phyloP scores from a whole-genome alignment of 2,113 vertebrate genomes.

The Cryptotis parvus region DNA sequence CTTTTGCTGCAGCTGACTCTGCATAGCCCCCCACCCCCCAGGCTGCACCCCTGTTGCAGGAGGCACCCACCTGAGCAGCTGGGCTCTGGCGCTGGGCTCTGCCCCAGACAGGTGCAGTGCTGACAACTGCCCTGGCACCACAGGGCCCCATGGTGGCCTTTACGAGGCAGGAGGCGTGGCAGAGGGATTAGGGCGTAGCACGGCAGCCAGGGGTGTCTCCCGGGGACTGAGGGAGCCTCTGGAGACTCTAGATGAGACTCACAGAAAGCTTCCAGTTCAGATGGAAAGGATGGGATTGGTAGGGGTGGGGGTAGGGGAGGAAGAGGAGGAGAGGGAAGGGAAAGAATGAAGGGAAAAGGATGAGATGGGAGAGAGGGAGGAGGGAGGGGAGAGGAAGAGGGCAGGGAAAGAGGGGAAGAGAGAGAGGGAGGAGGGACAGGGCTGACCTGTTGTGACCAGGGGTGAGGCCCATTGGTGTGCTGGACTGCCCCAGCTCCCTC shows the following conservation, averaged over 20 bases:
- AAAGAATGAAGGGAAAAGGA: neutral
- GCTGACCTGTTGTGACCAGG: too few species aligned
- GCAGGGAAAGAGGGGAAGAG: too few species aligned
- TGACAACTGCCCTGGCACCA: neutral
- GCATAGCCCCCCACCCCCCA: neutral
- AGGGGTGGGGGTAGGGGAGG: neutral
- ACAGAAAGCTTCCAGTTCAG: neutral
- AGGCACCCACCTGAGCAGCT: conserved; percentile 39
- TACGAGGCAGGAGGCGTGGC: neutral
- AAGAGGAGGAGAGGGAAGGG: neutral
- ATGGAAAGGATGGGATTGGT: neutral
- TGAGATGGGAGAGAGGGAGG: too few species aligned
- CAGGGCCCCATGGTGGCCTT: neutral
- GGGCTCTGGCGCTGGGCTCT: accelerated
- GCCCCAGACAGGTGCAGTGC: neutral
- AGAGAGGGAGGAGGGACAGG: too few species aligned
- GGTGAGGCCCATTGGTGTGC: too few species aligned
- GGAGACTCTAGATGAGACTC: too few species aligned
- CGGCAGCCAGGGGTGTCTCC: neutral
- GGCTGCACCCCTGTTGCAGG: neutral
- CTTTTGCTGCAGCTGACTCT: too few species aligned
- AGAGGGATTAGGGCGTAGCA: neutral
- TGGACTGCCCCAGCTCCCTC: too few species aligned
- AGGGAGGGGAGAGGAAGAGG: neutral
- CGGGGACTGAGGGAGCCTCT: too few species aligned